phyloP scores from a whole-genome alignment of 2,888 invertebrate species.

The Augiades crinisus region DNA sequence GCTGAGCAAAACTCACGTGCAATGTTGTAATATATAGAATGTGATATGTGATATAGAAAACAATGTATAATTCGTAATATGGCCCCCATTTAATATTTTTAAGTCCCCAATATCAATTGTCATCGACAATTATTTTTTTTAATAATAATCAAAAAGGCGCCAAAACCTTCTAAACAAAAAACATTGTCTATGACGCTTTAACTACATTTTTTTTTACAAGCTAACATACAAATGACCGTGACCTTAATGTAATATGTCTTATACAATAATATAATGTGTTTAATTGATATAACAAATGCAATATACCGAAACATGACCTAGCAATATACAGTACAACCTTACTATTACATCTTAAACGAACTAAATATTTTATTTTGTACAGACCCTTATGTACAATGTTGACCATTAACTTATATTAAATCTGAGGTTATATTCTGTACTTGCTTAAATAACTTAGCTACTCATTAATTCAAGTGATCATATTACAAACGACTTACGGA shows the following conservation, averaged over 20 bases:
- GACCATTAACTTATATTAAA: conserved; percentile 28
- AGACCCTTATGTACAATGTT: conserved; percentile 34
- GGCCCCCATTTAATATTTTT: no score
- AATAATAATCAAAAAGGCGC: no score
- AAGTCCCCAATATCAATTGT: no score
- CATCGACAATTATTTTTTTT: no score
- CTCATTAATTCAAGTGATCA: conserved; percentile 1
- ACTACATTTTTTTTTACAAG: not conserved
- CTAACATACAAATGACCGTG: conserved; percentile 1
- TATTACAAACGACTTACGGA: conserved; percentile 1
- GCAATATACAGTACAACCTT: conserved; percentile 12
- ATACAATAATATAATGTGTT: conserved; percentile 19
- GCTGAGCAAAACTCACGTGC: no score
- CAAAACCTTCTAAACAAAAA: no score
- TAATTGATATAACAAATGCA: conserved; percentile 24
- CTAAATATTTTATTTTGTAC: conserved; percentile 35
- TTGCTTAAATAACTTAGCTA: conserved; percentile 25
- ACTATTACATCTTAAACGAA: conserved; percentile 6
- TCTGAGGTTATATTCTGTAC: conserved; percentile 38
- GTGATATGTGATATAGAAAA: no score
- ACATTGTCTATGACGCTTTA: not conserved
- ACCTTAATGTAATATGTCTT: conserved; percentile 8
- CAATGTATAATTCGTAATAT: no score
- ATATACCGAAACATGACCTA: conserved; percentile 12
- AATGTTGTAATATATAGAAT: no score